Evolutionary conservation across 2,888 invertebrate genomes (phyloP).

Genomic region (Acleris cristana): DNA sequence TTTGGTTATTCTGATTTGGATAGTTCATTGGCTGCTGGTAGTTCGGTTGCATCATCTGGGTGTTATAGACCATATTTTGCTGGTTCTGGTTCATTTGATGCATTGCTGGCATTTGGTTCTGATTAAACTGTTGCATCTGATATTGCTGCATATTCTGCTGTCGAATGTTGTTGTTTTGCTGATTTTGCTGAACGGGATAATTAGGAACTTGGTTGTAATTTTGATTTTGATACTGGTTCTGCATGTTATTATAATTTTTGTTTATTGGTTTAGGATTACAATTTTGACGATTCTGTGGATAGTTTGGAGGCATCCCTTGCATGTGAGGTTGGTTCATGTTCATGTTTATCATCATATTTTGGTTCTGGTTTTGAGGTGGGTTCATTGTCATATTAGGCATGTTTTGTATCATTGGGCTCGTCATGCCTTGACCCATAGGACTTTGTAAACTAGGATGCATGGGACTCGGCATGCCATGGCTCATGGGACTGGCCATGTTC

Average conservation of each 20-base stretch:
- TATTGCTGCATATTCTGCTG: slow-evolving; percentile 72
- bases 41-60: slow-evolving; percentile 59
- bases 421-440: slow-evolving; percentile 72
- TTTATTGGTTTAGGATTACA: slow-evolving; percentile 65
- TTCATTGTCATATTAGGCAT: slow-evolving; percentile 72
- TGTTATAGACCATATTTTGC: slow-evolving; percentile 60
- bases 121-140: slow-evolving; percentile 71
- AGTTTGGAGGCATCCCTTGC: slow-evolving; percentile 53
- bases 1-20: slow-evolving; percentile 63
- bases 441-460: slow-evolving; percentile 75
- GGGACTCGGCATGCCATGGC: slow-evolving; percentile 76
- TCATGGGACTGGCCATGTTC: slow-evolving; percentile 70
- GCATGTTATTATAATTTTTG: slow-evolving; percentile 61
- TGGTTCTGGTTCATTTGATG: slow-evolving; percentile 62
- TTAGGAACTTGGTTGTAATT: slow-evolving; percentile 65
- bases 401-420: slow-evolving; percentile 75
- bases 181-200: slow-evolving; percentile 66
- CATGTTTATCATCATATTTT: slow-evolving; percentile 64
- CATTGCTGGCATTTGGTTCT: slow-evolving; percentile 60
- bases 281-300: slow-evolving; percentile 61
- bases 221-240: slow-evolving; percentile 70
- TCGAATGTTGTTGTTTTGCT: slow-evolving; percentile 58
- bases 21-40: slow-evolving; percentile 67
- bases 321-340: slow-evolving; percentile 58
- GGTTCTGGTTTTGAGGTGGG: slow-evolving; percentile 54